phyloP scores from a whole-genome alignment of 2,797 vertebrate genomes.

The Fratercula arctica region DNA sequence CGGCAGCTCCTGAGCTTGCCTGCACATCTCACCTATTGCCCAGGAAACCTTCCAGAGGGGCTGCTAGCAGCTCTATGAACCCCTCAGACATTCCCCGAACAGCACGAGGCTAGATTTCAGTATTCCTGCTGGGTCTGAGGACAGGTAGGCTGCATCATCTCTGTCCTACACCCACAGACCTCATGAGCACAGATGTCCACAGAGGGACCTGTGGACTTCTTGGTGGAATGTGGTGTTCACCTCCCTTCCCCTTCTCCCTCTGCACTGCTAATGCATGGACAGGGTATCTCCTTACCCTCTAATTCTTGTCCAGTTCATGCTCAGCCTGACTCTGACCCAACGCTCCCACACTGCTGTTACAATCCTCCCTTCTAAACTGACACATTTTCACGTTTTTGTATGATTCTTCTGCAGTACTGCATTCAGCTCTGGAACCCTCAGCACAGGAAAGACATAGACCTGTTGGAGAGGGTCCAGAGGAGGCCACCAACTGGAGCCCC shows the following conservation, averaged over 20 bases:
- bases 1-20: not conserved
- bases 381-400: not conserved
- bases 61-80: not conserved
- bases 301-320: not conserved
- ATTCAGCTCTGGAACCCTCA: not conserved
- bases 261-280: not conserved
- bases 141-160: not conserved
- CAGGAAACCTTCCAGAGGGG: not conserved
- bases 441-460: not conserved
- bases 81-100: not conserved
- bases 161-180: not conserved
- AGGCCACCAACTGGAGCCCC: not conserved
- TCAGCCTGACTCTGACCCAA: not conserved
- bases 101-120: accelerated
- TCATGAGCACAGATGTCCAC: not conserved
- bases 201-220: not conserved
- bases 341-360: not conserved
- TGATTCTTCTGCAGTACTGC: not conserved
- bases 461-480: not conserved
- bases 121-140: not conserved
- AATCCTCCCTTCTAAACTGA: not conserved
- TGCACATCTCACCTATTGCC: not conserved
- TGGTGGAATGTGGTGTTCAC: not conserved
- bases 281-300: not conserved
- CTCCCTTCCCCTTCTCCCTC: not conserved